Base-by-base conservation (phyloP, 2,113 vertebrate genomes). In the Salminus brasiliensis region DNA sequence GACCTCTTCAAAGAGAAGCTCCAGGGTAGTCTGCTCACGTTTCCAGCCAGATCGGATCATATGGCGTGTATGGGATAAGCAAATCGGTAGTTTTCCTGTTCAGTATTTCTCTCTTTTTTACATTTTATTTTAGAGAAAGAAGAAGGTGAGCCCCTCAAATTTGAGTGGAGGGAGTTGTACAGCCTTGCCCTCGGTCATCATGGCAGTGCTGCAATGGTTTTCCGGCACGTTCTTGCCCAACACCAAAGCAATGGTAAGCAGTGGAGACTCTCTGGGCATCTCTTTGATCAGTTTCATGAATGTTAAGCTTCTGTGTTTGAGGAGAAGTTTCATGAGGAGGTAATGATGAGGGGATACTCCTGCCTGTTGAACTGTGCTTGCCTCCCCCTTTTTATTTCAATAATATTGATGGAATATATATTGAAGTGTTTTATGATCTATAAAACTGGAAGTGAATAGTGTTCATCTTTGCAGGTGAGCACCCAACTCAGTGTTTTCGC, bases 161-260 rank as follows among this genome's bases (percentile, higher is more conserved):
- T 86, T 55, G 88, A 91, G 25, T 90, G 90, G 90, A 84, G 84
- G 49, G 87, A 91, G 39, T 62, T 91, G 21, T 73, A 88, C 74
- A 53, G 69, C 32, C 39, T 85, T 21, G 80, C 86, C 0, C n/a
- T 86, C 5, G 12, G 21, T 43, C 85, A 88, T 34, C 85, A 89
- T 63, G 85, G 87, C 11, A 66, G 80, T 34, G 55, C 63, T 12
- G 36, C 71, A 0, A 74, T 81, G 53, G 30, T 91, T 4, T 87
- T 88, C 13, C 76, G 57, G 59, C 71, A 89, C 18, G 87, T 89
- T 67, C 86, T 92, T 74, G 65, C 73, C 43, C 82, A 81, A 43
- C 86, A 89, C 34, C 25, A 62, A 27, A 23, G 45, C n/a, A 81
- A 74, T 21, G 86, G 89, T 89, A 78, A 60, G 84, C 57, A 0